Evolutionary conservation across 2,797 vertebrate species (phyloP).

Genomic region (Sebastes diaconus): DNA sequence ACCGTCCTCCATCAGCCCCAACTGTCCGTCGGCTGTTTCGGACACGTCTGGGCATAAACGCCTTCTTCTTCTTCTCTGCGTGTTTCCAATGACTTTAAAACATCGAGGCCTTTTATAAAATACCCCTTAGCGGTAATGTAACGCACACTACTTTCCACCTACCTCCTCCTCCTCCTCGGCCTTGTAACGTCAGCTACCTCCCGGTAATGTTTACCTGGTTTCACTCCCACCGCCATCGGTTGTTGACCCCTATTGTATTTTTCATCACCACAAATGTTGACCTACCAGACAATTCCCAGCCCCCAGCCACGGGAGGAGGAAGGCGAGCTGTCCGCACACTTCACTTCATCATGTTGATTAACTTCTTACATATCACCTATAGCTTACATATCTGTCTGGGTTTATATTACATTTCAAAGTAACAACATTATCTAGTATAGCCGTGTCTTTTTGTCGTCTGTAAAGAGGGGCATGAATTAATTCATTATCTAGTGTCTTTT

Average conservation of each 20-base stretch:
- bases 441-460: conserved; percentile 19
- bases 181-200: conserved; percentile 57
- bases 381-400: not conserved
- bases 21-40: not conserved
- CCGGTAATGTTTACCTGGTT: conserved; percentile 39
- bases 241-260: conserved; percentile 56
- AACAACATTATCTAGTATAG: not conserved
- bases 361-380: not conserved
- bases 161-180: not conserved
- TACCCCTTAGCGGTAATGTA: conserved; percentile 25
- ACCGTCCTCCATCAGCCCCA: too few species aligned
- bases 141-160: conserved; percentile 43
- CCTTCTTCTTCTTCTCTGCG: conserved; percentile 38
- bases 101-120: conserved; percentile 58
- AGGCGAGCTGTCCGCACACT: conserved; percentile 25
- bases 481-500: not conserved
- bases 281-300: not conserved
- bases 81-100: conserved; percentile 58
- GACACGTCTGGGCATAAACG: conserved; percentile 47
- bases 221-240: not conserved
- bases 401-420: not conserved
- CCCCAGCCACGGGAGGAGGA: not conserved
- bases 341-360: conserved; percentile 12
- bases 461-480: not conserved
- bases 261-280: conserved; percentile 25